Evolutionary conservation across 1,140 invertebrate species (phyloP).

Genomic region (Drosophila willistoni): DNA sequence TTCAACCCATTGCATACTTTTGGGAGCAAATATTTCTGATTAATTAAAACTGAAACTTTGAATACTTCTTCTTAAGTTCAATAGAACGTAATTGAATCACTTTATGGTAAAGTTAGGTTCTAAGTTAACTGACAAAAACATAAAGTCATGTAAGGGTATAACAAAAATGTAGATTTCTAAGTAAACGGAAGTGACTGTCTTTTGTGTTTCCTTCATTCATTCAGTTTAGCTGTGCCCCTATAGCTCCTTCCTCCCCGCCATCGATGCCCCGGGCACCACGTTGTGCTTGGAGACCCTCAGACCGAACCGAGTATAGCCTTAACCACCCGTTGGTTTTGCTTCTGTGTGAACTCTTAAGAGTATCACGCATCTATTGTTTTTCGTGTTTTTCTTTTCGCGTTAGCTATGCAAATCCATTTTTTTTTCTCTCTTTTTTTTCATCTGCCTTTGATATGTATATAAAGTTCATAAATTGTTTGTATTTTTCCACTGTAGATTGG

Average conservation of each 20-base stretch:
- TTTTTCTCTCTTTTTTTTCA: slow-evolving; percentile 13
- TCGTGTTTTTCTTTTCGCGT: slow-evolving; percentile 16
- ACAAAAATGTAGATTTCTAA: neutral
- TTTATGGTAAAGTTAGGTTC: neutral
- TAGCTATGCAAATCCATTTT: neutral
- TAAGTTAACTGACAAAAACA: neutral
- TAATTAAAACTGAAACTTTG: neutral
- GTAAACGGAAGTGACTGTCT: slow-evolving; percentile 18
- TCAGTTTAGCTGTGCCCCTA: no score
- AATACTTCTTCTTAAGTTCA: neutral
- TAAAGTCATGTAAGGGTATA: neutral
- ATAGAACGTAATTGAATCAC: no score
- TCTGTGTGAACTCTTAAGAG: slow-evolving; percentile 9
- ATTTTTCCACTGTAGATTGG: neutral
- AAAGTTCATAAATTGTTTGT: neutral
- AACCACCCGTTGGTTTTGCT: slow-evolving; percentile 5
- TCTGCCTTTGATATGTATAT: neutral
- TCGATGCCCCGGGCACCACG: neutral
- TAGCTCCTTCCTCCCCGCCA: neutral
- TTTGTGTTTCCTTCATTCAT: slow-evolving; percentile 3
- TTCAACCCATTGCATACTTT: no score
- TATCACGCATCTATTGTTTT: slow-evolving; percentile 18
- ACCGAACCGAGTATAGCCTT: neutral
- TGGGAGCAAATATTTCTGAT: no score
- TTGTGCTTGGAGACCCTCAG: neutral